Base-by-base conservation (phyloP, 1,140 invertebrate genomes). In the Drosophila willistoni region DNA sequence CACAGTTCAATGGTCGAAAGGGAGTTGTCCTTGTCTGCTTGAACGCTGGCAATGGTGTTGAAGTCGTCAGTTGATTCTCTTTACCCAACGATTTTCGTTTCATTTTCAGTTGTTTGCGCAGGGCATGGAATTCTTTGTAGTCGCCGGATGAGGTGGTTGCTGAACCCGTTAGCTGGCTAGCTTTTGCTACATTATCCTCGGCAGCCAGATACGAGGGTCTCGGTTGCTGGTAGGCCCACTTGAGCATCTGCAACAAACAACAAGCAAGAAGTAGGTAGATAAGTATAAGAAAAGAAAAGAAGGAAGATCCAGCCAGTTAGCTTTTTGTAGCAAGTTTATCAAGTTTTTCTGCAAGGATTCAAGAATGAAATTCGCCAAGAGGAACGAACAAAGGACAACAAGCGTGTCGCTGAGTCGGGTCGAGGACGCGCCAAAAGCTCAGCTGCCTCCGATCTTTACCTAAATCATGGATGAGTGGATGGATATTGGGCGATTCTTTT, bases 181-280 rank as follows among this genome's bases (percentile, higher is more conserved):
- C 63, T 41, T 33, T 44, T 57, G 47, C 57, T 74, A 54, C 59
- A 41, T 36, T 47, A 54, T 79, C 66, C 42, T 57, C 64, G 22
- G 62, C 41, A 71, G 59, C 75, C 68, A 86, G 59, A 61, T 91
- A 91, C 42, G 85, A 90, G 51, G 77, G 84, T 17, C 91, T 80
- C 60, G 90, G 85, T 62, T 83, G 77, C 64, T 90, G 90, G 34
- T 92, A 84, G 61, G 91, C 87, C 91, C 91, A 92, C 78, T 92
- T 92, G 39, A 92, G 80, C 91, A 92, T 92, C 59, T 75, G 44
- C 44, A 51, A 51, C 19, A 44, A 13, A 25, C 1, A 39, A 25
- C 22, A 12, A 14, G 33, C 47, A 17, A 59, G 7, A 17, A 25
- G 42, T 65, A 71, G 73, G 59, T 74, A 64, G 36, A 54, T 65